A percentile compares a stretch with the other conserved stretches of the same genome.
Conservation (phyloP, 2,113 vertebrate genomes). For the Collichthys lucidus region DNA sequence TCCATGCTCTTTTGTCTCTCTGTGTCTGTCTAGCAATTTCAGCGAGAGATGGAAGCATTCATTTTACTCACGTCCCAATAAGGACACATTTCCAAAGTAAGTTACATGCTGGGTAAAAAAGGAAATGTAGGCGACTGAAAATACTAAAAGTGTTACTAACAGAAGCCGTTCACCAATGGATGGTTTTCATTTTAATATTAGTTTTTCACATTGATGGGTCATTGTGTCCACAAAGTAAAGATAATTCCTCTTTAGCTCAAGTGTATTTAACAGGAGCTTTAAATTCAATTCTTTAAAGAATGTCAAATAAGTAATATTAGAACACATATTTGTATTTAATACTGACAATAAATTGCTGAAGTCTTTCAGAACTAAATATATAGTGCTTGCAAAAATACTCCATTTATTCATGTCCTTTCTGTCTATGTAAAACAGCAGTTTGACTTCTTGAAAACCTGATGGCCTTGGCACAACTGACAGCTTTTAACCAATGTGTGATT, state of each 20-base stretch:
- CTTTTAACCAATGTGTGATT: constrained; percentile 36
- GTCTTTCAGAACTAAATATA: not conserved
- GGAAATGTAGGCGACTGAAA: not conserved
- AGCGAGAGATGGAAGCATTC: not conserved
- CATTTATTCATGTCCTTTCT: not conserved
- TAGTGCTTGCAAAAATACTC: not conserved
- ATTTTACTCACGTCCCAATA: not conserved
- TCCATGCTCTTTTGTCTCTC: not conserved
- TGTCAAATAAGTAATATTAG: too few species aligned
- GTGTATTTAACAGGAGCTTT: not conserved
- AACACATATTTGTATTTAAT: not conserved
- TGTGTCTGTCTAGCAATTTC: not conserved
- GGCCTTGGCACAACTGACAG: not conserved
- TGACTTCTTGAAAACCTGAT: constrained; percentile 11
- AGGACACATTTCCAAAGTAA: not conserved
- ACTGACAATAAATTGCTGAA: not conserved
- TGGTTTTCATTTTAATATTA: not conserved
- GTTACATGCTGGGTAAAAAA: not conserved
- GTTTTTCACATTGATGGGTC: not conserved
- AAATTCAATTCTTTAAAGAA: not conserved
- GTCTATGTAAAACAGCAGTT: not conserved
- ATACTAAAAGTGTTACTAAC: too few species aligned
- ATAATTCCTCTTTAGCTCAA: too few species aligned
- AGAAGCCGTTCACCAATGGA: not conserved
- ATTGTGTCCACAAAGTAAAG: not conserved